Evolutionary conservation across 1,140 invertebrate species (phyloP), one percentile per base, ranked within the genome.

Genomic region (Heliconius nattereri): DNA sequence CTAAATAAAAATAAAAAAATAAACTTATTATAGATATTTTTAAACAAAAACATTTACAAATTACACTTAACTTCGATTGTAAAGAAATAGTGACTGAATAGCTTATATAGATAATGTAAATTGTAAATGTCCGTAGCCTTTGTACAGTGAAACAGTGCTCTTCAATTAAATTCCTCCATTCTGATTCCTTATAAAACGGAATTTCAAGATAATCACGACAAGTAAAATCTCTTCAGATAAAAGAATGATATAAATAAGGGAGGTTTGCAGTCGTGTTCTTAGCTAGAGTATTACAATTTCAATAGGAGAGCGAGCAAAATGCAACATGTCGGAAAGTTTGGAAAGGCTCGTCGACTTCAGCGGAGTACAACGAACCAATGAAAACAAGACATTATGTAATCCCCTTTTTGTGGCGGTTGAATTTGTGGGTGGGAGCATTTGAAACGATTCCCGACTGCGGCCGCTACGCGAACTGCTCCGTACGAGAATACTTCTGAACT

Each of bases 91-190:
- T 35, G 13, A 35, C 3, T 71, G 11, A 71, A 45, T 45, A 16
- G 40, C 13, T 13, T 6, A 45, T 45, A 45, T 45, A 45, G 40
- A 45, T 16, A 45, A 45, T 45, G 1, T 45, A 45, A 45, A 45
- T 16, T 45, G 45, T 37, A 77, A 77, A 54, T 16, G n/a, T 54
- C 76, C 45, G 13, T 72, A 71, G 76, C 70, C 70, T 72, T 77
- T 77, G 70, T 72, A 72, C 70, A 72, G 49, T 71, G 45, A 77
- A 72, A 71, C 70, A 77, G 76, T 54, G 70, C 76, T 45, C 70
- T 77, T 72, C 40, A 77, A 77, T 77, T 77, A 77, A 77, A 77
- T 71, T 72, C 32, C 57, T 77, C 70, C 76, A 52, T 77, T 77
- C 75, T 77, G 26, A 71, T 71, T 72, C 45, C 70, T 72, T 37